These are phyloP conservation scores for Vombatus ursinus DNA, from an alignment of 2,113 vertebrate species.

Conservation along the genomic window DNA sequence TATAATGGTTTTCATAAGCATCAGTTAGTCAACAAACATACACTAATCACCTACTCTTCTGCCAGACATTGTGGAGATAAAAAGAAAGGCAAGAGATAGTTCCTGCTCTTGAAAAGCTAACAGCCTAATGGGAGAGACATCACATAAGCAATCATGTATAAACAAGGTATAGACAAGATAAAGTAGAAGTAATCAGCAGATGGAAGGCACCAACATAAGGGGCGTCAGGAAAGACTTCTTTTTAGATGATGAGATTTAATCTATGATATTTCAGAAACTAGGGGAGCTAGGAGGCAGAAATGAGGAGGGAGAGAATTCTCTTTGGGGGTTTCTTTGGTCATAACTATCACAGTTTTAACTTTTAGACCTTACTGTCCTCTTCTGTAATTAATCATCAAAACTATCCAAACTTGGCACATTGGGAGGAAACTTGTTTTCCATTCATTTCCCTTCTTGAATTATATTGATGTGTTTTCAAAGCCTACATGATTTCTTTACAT, in stretches of 20 bases:
- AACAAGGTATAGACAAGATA: not conserved
- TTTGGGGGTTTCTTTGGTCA: not conserved
- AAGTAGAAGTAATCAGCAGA: not conserved
- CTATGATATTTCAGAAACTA: not conserved
- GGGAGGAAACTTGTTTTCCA: not conserved
- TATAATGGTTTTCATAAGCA: not conserved
- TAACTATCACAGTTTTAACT: not conserved
- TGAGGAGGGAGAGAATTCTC: not conserved
- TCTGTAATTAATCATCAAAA: not conserved
- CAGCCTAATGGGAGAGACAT: too few relatives aligned
- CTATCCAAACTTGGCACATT: not conserved
- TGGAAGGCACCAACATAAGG: too few relatives aligned
- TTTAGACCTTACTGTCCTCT: not conserved
- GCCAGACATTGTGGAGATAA: not conserved
- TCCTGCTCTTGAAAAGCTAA: too few relatives aligned
- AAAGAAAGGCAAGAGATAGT: not conserved
- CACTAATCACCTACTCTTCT: not conserved
- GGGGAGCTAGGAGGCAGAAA: not conserved
- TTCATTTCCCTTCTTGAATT: not conserved
- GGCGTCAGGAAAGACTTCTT: not conserved
- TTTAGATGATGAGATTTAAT: not conserved
- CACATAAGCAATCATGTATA: not conserved
- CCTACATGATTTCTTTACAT: not conserved
- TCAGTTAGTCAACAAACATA: not conserved
- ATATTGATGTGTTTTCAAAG: not conserved